A percentile compares a stretch with the other conserved stretches of the same genome.
phyloP scores from a whole-genome alignment of 2,888 invertebrate genomes.

The Pterostichus niger region DNA sequence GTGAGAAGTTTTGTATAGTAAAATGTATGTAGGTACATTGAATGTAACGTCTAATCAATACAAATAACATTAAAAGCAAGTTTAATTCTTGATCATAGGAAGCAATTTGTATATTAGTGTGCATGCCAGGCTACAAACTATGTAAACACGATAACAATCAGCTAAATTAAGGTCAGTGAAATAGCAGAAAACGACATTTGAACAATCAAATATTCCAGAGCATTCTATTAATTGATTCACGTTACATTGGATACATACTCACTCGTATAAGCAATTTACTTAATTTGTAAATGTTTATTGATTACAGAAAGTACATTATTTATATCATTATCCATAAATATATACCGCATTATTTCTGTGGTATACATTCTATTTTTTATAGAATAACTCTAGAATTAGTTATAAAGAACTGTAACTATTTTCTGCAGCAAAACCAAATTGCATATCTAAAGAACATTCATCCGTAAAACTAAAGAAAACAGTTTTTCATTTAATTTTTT shows the following conservation, averaged over 20 bases:
- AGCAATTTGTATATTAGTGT: slow-evolving; percentile 44
- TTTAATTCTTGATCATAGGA: slow-evolving; percentile 40
- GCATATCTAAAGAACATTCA: slow-evolving; percentile 36
- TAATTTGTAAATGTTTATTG: slow-evolving; percentile 45
- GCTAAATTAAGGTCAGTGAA: slow-evolving; percentile 44
- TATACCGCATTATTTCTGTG: too few relatives aligned
- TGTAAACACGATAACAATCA: slow-evolving; percentile 48
- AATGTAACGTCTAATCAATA: neutral
- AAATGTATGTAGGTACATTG: neutral
- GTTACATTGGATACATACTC: neutral
- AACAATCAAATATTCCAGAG: slow-evolving; percentile 48
- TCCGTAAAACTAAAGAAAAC: slow-evolving; percentile 12
- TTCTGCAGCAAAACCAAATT: slow-evolving; percentile 31
- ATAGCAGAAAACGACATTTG: slow-evolving; percentile 39
- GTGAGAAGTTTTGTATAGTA: too few relatives aligned
- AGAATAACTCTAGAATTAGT: too few relatives aligned
- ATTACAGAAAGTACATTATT: neutral
- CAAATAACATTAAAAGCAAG: slow-evolving; percentile 43
- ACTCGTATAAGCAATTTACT: slow-evolving; percentile 22
- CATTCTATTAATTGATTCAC: slow-evolving; percentile 46
- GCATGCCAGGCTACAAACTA: slow-evolving; percentile 30
- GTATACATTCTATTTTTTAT: too few relatives aligned
- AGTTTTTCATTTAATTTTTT: slow-evolving; percentile 23
- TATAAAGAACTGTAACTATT: neutral
- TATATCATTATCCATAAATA: neutral